phyloP scores from a whole-genome alignment of 2,888 invertebrate species.

The Napeogenes inachia region DNA sequence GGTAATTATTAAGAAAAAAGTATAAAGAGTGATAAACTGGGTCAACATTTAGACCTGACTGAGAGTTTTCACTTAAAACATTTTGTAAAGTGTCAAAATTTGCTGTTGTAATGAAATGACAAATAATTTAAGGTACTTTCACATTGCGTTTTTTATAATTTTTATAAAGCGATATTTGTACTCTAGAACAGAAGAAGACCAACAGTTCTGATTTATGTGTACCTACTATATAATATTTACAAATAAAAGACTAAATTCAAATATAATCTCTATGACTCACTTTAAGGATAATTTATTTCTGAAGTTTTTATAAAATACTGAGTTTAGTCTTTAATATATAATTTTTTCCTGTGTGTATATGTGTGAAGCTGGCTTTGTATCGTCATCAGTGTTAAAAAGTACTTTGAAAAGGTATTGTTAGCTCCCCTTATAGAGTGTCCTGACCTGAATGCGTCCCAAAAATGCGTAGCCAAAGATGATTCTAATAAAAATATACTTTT shows the following conservation, averaged over 20 bases:
- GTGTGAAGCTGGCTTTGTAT: background rate
- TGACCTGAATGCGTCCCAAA: conserved; percentile 4
- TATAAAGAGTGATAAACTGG: conserved; percentile 13
- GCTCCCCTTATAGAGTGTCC: background rate
- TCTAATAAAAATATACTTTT: too few relatives aligned
- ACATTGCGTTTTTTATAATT: background rate
- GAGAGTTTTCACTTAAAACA: conserved; percentile 16
- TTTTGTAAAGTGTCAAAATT: conserved; percentile 19
- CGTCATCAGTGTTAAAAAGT: conserved; percentile 5
- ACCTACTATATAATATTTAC: too few relatives aligned
- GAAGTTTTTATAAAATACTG: too few relatives aligned
- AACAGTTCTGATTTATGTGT: too few relatives aligned
- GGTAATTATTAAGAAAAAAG: conserved; percentile 3
- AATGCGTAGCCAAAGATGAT: background rate
- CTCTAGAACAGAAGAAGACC: too few relatives aligned
- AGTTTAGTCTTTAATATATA: too few relatives aligned
- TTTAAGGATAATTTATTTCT: too few relatives aligned
- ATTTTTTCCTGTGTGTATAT: background rate
- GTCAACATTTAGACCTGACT: conserved; percentile 17
- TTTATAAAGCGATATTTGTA: too few relatives aligned
- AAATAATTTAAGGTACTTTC: background rate
- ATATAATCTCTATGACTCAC: too few relatives aligned
- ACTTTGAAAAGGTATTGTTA: conserved; percentile 5
- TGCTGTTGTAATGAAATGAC: conserved; percentile 13
- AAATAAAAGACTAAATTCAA: too few relatives aligned